phyloP scores from a whole-genome alignment of 1,140 invertebrate species.

The Physella acuta region DNA sequence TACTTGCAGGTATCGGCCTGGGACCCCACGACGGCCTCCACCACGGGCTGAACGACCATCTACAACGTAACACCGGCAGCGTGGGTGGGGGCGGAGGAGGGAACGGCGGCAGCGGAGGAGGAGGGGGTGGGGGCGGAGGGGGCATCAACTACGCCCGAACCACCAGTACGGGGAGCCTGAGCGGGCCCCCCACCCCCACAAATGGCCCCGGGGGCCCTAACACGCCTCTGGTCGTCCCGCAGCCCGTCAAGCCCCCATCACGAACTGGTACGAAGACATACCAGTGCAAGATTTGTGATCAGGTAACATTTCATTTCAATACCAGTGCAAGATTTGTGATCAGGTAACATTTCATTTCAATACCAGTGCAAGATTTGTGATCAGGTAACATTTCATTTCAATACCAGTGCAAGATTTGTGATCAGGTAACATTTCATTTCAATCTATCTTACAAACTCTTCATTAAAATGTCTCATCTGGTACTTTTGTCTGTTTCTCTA shows the following conservation, averaged over 20 bases:
- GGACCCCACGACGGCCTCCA: slow-evolving; percentile 16
- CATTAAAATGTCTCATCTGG: no score
- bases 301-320: slow-evolving; percentile 72
- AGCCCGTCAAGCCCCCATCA: slow-evolving; percentile 76
- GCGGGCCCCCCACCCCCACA: slow-evolving; percentile 39
- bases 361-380: neutral
- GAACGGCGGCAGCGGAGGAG: slow-evolving; percentile 20
- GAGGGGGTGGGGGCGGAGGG: slow-evolving; percentile 22
- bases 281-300: slow-evolving; percentile 98
- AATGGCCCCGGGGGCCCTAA: slow-evolving; percentile 35
- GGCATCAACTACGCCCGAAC: slow-evolving; percentile 38
- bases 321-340: neutral
- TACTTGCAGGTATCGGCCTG: neutral
- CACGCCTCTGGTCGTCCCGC: slow-evolving; percentile 77
- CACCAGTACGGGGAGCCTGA: slow-evolving; percentile 43
- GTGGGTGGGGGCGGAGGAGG: neutral
- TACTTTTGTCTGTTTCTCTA: no score
- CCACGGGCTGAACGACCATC: slow-evolving; percentile 22
- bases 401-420: neutral
- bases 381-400: neutral
- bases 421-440: neutral
- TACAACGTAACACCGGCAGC: slow-evolving; percentile 21
- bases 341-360: neutral
- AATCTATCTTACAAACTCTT: no score
- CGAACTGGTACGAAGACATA: slow-evolving; percentile 64